phyloP scores from a whole-genome alignment of 2,888 invertebrate species.

The Tetramorium bicarinatum region DNA sequence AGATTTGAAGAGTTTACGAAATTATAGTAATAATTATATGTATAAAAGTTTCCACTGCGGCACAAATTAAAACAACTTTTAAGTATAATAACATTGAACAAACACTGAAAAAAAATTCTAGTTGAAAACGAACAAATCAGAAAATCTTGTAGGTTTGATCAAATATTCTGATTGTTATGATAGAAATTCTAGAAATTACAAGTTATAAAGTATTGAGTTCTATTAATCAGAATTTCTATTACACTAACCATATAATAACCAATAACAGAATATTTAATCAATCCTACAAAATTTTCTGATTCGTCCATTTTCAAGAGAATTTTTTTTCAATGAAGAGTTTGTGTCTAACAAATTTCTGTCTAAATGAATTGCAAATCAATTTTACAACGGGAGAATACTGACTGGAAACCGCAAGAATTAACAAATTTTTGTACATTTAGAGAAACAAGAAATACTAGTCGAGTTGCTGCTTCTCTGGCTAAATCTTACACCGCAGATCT shows the following conservation, averaged over 20 bases:
- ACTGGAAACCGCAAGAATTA: background rate
- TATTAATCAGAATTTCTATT: no score
- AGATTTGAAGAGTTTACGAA: background rate
- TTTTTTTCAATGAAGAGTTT: background rate
- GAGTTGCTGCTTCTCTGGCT: background rate
- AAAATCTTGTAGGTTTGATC: no score
- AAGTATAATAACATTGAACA: background rate
- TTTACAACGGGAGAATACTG: background rate
- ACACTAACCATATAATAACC: no score
- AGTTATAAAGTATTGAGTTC: no score
- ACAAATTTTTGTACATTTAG: background rate
- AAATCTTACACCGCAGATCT: background rate
- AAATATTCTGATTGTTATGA: no score
- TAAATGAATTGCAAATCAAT: background rate
- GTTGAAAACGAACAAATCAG: no score
- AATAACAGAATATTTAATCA: no score
- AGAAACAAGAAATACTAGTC: background rate
- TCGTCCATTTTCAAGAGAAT: no score
- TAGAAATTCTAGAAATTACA: no score
- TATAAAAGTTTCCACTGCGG: background rate
- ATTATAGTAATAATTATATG: no score
- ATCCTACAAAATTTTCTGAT: no score
- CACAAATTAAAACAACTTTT: background rate
- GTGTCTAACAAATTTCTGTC: background rate
- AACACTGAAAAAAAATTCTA: no score